phyloP scores from a whole-genome alignment of 2,888 invertebrate species.

The Bimastos eiseni region DNA sequence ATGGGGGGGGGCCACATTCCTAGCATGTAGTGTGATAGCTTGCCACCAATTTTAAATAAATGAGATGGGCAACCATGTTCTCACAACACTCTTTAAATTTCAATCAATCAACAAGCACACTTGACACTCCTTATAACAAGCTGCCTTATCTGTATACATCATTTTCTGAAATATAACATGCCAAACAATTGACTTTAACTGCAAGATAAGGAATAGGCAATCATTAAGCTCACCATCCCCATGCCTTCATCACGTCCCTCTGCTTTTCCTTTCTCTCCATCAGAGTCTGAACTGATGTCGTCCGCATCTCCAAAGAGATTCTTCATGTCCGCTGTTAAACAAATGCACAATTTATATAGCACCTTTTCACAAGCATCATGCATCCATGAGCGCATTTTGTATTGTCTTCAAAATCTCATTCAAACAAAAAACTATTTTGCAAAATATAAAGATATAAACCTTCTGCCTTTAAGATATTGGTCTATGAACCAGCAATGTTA shows the following conservation, averaged over 20 bases:
- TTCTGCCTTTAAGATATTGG: not conserved
- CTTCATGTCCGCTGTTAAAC: slow-evolving; percentile 72
- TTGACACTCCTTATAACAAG: too few relatives aligned
- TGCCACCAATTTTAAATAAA: too few relatives aligned
- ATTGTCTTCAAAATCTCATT: not conserved
- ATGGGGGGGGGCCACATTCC: too few relatives aligned
- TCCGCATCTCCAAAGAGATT: slow-evolving; percentile 89
- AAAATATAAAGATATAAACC: not conserved
- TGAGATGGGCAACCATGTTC: too few relatives aligned
- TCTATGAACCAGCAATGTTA: not conserved
- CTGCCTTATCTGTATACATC: too few relatives aligned
- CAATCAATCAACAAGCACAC: not conserved
- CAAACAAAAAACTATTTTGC: not conserved
- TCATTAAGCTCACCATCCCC: slow-evolving; percentile 28
- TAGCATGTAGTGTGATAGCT: too few relatives aligned
- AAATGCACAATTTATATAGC: not conserved
- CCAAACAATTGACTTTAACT: not conserved
- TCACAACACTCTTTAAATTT: not conserved
- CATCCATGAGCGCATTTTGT: not conserved
- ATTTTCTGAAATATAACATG: too few relatives aligned
- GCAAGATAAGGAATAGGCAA: not conserved
- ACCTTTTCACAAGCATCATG: not conserved
- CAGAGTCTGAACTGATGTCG: slow-evolving; percentile 87
- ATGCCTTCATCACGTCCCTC: slow-evolving; percentile 30
- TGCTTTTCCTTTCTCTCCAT: slow-evolving; percentile 63